phyloP scores from a whole-genome alignment of 2,113 vertebrate species.

The Caloenas nicobarica region DNA sequence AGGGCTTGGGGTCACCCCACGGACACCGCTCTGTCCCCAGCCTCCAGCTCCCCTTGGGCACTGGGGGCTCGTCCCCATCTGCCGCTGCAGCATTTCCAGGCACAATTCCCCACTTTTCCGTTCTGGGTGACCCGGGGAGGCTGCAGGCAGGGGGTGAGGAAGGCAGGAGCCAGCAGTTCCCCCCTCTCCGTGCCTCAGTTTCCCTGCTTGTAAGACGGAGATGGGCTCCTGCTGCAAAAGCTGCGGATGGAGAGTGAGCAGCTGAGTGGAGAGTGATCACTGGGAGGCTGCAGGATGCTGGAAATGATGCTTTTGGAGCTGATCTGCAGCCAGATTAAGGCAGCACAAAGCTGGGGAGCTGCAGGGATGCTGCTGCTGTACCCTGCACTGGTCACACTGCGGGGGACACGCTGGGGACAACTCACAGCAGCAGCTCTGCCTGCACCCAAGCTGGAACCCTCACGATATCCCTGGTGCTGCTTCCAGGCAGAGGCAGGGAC shows the following conservation, averaged over 20 bases:
- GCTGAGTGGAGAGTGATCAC: neutral
- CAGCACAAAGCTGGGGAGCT: neutral
- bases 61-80: neutral
- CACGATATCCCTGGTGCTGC: accelerated
- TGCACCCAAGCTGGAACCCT: neutral
- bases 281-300: neutral
- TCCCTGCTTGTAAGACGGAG: neutral
- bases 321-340: neutral
- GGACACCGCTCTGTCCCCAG: accelerated
- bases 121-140: neutral
- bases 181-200: neutral
- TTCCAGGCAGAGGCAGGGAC: neutral
- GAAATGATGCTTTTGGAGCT: accelerated
- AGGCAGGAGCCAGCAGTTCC: accelerated
- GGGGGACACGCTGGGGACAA: accelerated
- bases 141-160: neutral
- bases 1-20: neutral
- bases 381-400: accelerated
- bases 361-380: neutral
- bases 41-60: neutral
- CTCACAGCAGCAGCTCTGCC: neutral
- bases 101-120: accelerated
- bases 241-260: accelerated
- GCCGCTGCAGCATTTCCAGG: neutral
- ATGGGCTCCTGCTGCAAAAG: neutral